Conservation (phyloP, 2,888 invertebrate species). For the Thecocarcelia acutangulata region DNA sequence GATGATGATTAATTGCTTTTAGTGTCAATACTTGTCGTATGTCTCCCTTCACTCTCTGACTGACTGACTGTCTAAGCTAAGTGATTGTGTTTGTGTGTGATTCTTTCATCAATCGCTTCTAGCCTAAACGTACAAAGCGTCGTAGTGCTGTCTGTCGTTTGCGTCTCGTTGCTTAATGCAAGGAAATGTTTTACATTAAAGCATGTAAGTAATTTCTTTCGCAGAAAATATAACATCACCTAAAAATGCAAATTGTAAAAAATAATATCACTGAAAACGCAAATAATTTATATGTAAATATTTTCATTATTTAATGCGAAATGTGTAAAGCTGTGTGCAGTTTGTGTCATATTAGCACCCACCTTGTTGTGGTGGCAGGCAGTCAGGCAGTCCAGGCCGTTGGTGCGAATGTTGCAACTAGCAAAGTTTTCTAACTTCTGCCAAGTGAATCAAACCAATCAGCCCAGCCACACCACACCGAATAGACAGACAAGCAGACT, state of each 20-base stretch:
- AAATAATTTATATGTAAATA: constrained; percentile 46
- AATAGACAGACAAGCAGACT: constrained; percentile 20
- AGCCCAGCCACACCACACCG: constrained; percentile 50
- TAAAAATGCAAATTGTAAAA: constrained; percentile 18
- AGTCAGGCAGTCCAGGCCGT: too few relatives aligned
- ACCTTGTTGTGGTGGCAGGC: constrained; percentile 44
- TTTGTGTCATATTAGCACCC: constrained; percentile 62
- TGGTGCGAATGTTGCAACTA: constrained; percentile 10
- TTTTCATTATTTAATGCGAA: constrained; percentile 42
- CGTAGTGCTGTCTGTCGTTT: constrained; percentile 28
- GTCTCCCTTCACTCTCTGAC: constrained; percentile 57
- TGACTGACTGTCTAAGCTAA: constrained; percentile 13
- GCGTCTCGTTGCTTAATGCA: constrained; percentile 27
- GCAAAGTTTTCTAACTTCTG: constrained; percentile 7
- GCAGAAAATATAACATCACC: constrained; percentile 1
- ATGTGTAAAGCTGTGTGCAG: constrained; percentile 38
- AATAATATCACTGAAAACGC: constrained; percentile 22
- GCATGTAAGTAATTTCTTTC: constrained; percentile 58
- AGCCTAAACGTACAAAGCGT: constrained; percentile 16
- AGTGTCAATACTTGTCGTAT: constrained; percentile 68
- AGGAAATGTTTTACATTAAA: constrained; percentile 56
- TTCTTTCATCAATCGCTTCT: constrained; percentile 38
- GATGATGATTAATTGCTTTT: constrained; percentile 71
- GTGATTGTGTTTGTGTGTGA: constrained; percentile 40
- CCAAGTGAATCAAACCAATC: constrained; percentile 45